These are phyloP conservation scores for Brachyistius frenatus DNA, from an alignment of 2,113 vertebrate species.

Conservation along the genomic window DNA sequence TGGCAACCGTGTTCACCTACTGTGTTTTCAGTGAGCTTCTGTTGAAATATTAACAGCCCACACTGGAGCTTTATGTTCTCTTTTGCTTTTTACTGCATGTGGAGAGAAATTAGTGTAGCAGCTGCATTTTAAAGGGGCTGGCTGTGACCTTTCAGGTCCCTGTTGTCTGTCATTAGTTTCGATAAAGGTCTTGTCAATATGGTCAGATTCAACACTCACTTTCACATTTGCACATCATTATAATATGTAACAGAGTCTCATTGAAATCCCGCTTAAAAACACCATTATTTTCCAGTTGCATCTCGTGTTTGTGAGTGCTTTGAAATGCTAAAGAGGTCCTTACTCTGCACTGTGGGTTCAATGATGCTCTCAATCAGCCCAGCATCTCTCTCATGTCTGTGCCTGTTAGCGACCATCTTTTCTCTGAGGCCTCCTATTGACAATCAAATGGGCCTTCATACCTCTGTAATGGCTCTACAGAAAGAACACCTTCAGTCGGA, in stretches of 20 bases:
- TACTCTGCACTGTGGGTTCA: slow-evolving; percentile 28
- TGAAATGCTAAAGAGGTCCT: slow-evolving; percentile 79
- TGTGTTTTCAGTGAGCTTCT: not conserved
- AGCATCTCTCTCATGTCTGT: slow-evolving; percentile 49
- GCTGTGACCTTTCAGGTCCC: slow-evolving; percentile 28
- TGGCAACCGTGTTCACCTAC: not conserved
- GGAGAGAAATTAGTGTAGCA: not conserved
- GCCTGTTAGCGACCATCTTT: slow-evolving; percentile 24
- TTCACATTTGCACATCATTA: slow-evolving; percentile 68
- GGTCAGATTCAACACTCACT: slow-evolving; percentile 32
- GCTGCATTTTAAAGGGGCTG: slow-evolving; percentile 13
- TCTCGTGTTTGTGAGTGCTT: slow-evolving; percentile 51
- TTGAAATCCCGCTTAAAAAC: slow-evolving; percentile 64
- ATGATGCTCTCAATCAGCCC: slow-evolving; percentile 53
- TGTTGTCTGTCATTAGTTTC: slow-evolving; percentile 13
- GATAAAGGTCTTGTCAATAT: slow-evolving; percentile 12
- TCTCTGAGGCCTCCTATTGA: slow-evolving; percentile 46
- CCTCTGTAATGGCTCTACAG: slow-evolving; percentile 48
- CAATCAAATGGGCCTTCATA: slow-evolving; percentile 58
- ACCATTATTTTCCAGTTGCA: slow-evolving; percentile 25
- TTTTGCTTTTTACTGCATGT: not conserved
- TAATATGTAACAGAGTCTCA: slow-evolving; percentile 55
- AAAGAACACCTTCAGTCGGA: slow-evolving; percentile 41
- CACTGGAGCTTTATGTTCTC: not conserved
- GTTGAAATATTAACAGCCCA: too few species aligned